Evolutionary conservation across 1,140 invertebrate genomes (phyloP), one percentile per base, ranked within the genome.

Genomic region (Rhyacophila brunnea): DNA sequence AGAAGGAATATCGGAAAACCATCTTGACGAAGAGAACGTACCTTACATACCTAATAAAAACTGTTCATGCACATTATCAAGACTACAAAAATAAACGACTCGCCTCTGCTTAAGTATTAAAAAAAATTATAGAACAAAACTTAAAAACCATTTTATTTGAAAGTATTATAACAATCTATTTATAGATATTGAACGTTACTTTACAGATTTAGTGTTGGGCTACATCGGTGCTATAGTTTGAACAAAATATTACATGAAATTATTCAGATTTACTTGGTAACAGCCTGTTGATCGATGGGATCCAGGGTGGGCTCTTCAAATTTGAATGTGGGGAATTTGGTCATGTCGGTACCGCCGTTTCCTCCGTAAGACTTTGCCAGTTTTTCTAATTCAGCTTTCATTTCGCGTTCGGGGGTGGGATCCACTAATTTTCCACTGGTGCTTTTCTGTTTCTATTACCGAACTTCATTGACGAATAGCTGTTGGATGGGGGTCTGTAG

Each of bases 401-500:
- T 72, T 72, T 92, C 85, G 62, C 83, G 85, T 69, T 92, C 77
- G 34, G 92, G 89, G 51, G 84, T 86, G 3, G 88, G 75, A 64
- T 95, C 92, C 14, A 94, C 88, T 32, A 96, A 68, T 73, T 92
- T 90, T 48, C 90, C 92, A 62, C 86, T 87, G 47, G 32, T 20
- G 43, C 62, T 64, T 42, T 64, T 64, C 23, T 86, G 77, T 67
- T 86, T 91, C 77, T 95, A 98, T 78, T 96, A 94, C 47, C 85
- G 84, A 61, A 97, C 85, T 85, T 96, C 96, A 49, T 96, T 91
- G 36, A 96, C 67, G 72, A 98, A 98, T 18, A 97, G 73, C 75
- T 96, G 89, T 71, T 97, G 95, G 70, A 98, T 94, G 5, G 94
- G n/a, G 93, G 74, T 97, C 95, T 3, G 80, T 78, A 3, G 85